Base-by-base conservation (phyloP, 2,888 invertebrate genomes). In the Lymantria monacha region DNA sequence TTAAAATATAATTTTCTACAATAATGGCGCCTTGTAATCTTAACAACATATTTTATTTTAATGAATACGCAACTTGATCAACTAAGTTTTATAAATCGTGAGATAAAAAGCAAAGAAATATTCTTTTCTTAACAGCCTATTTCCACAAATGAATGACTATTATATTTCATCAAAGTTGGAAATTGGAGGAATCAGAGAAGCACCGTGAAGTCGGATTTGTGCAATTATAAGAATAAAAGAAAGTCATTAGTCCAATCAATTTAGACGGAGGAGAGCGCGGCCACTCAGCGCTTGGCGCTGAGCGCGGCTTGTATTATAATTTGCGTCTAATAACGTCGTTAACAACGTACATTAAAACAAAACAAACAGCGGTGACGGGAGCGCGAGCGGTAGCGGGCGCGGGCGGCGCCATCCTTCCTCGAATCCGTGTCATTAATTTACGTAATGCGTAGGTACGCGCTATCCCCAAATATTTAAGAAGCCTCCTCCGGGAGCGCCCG, bases 381-480 rank as follows among this genome's bases (percentile, higher is more conserved):
- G 67, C 65, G 63, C 59, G 58, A 12, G 63, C 67, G 70, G 68
- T 76, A 54, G 78, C 72, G 81, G 83, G 81, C 63, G 79, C 75
- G 79, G 81, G 84, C 73, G 84, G 83, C 85, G 87, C 89, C 90
- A 89, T 89, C 91, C 91, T 90, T 90, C 91, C 90, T 88, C 86
- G 91, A 91, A 91, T 90, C 91, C 91, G 91, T 90, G 91, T 91
- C 91, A 91, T 91, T 91, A 90, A 91, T 91, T 91, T 91, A 90
- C 91, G 91, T 91, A 91, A 91, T 91, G 91, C 91, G 91, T 90
- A 90, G 89, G 90, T 91, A 90, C 91, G 91, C 91, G 91, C 91
- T 91, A 91, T 90, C 91, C 91, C 90, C 91, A 91, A 91, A 91
- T 91, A 91, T 91, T 91, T 91, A 91, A 91, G 91, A 91, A 90